Percentiles rank a stretch among this genome's conserved stretches.
These are phyloP conservation scores for Perdita meconis DNA, from an alignment of 2,888 invertebrate genomes.

Conservation along the genomic window DNA sequence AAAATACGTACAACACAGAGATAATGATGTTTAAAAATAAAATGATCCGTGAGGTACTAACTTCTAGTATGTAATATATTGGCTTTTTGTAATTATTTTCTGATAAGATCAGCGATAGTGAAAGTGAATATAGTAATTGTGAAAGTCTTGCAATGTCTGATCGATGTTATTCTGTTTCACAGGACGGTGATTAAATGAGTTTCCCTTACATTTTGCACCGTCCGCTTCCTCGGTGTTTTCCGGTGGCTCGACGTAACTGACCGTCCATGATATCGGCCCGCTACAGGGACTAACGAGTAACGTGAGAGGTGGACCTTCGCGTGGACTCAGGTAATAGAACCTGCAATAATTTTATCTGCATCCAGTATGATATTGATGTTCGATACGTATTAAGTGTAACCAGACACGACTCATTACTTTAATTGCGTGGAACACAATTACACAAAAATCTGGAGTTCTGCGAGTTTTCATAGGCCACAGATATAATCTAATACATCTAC, in stretches of 20 bases:
- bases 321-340: slow-evolving; percentile 82
- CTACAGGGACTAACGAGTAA: slow-evolving; percentile 82
- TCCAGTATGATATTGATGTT: slow-evolving; percentile 80
- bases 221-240: slow-evolving; percentile 79
- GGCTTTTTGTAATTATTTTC: too few species aligned
- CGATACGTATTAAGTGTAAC: slow-evolving; percentile 52
- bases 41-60: too few species aligned
- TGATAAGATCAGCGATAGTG: too few species aligned
- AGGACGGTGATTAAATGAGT: slow-evolving; percentile 15
- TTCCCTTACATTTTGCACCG: slow-evolving; percentile 73
- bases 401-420: slow-evolving; percentile 22
- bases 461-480: too few species aligned
- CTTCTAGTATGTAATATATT: too few species aligned
- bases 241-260: slow-evolving; percentile 82
- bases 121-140: too few species aligned
- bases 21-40: too few species aligned
- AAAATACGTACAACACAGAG: too few species aligned
- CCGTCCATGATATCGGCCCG: slow-evolving; percentile 82
- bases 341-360: slow-evolving; percentile 82
- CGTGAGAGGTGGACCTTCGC: slow-evolving; percentile 81
- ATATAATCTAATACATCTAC: too few species aligned
- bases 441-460: too few species aligned
- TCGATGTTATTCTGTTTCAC: too few species aligned
- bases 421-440: background rate
- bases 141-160: too few species aligned